phyloP scores from a whole-genome alignment of 92 coral and sea anemone species.

The Paramuricea clavata region DNA sequence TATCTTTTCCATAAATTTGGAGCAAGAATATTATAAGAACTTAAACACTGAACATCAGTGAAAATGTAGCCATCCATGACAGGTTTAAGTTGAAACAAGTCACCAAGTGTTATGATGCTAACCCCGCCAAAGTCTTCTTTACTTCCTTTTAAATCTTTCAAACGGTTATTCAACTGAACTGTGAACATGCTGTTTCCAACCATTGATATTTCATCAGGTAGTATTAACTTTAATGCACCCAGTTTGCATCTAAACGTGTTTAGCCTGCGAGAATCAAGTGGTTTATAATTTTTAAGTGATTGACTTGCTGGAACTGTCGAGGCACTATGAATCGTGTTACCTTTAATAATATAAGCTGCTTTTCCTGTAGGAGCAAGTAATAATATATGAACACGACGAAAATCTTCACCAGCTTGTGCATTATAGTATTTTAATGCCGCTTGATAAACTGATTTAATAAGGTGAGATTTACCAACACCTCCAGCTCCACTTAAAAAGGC shows the following conservation, averaged over 20 bases:
- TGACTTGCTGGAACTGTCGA: conserved; percentile 58
- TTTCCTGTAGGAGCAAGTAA: conserved; percentile 25
- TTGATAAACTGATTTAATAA: conserved; percentile 55
- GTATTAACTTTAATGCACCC: conserved; percentile 15
- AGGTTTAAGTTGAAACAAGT: conserved; percentile 36
- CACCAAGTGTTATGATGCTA: conserved; percentile 54
- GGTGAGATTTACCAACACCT: conserved; percentile 3
- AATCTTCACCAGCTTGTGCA: conserved; percentile 1
- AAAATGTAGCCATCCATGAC: conserved; percentile 30
- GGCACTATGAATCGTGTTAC: conserved; percentile 59
- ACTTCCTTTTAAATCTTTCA: no score
- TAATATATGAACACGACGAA: background rate
- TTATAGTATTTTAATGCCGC: conserved; percentile 46
- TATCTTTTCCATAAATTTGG: no score
- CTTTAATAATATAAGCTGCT: conserved; percentile 49
- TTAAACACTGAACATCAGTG: no score
- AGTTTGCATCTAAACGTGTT: conserved; percentile 52
- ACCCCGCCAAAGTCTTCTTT: conserved; percentile 48
- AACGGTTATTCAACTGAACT: no score
- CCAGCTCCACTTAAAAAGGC: conserved; percentile 4
- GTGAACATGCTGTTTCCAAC: no score
- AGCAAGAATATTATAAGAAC: no score
- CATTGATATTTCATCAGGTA: no score
- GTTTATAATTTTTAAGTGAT: conserved; percentile 49
- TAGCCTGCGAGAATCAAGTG: conserved; percentile 57